Evolutionary conservation across 2,113 vertebrate genomes (phyloP).

Genomic region (Notechis scutatus): DNA sequence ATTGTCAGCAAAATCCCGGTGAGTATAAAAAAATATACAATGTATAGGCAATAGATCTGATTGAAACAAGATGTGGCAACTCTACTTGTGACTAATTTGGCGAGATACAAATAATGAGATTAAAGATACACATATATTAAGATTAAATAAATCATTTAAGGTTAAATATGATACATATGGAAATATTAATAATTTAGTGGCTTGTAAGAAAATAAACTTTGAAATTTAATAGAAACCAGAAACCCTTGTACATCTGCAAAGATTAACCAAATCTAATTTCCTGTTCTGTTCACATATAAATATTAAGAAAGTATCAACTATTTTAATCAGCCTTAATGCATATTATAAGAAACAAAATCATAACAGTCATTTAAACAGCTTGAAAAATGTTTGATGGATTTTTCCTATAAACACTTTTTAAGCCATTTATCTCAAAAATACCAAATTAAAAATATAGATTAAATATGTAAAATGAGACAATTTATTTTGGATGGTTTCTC

Average conservation of each 20-base stretch:
- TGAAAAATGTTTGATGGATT: constrained; percentile 69
- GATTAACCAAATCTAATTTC: constrained; percentile 61
- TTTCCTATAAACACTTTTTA: constrained; percentile 66
- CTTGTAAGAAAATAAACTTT: constrained; percentile 51
- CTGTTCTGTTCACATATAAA: constrained; percentile 65
- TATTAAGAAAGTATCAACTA: constrained; percentile 60
- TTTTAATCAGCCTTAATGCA: constrained; percentile 63
- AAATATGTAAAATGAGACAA: constrained; percentile 42
- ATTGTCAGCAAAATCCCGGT: constrained; percentile 28
- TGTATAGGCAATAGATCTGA: background rate
- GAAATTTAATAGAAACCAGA: constrained; percentile 48
- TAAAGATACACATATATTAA: background rate
- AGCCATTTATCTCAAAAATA: constrained; percentile 64
- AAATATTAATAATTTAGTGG: constrained; percentile 33
- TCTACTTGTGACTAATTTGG: background rate
- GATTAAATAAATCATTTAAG: background rate
- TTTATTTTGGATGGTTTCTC: constrained; percentile 59
- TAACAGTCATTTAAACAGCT: constrained; percentile 59
- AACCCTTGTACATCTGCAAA: constrained; percentile 42
- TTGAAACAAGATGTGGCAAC: background rate
- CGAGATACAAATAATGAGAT: background rate
- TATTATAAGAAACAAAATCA: constrained; percentile 62
- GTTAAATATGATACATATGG: constrained; percentile 35
- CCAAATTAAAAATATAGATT: constrained; percentile 46
- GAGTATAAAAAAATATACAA: constrained; percentile 8